Conservation (phyloP, 2,888 invertebrate genomes). For the Polylopha cassiicola region DNA sequence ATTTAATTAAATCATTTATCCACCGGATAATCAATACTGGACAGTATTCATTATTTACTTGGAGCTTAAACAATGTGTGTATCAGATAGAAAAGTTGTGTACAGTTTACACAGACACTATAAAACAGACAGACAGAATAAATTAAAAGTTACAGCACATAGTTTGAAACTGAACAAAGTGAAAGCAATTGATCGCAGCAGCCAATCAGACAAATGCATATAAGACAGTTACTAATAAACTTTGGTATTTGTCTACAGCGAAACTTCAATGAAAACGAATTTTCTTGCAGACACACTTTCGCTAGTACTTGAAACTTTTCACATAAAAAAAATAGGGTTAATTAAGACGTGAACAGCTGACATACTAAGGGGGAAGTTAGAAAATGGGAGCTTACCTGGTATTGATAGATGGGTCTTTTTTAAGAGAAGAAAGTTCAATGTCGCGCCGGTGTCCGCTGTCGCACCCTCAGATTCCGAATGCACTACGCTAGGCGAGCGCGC, state of each 20-base stretch:
- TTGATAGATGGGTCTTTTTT: not conserved
- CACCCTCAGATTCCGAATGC: slow-evolving; percentile 2
- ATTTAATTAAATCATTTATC: too few species aligned
- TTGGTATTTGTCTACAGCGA: not conserved
- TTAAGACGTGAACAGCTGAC: slow-evolving; percentile 19
- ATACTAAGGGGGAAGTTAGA: slow-evolving; percentile 2
- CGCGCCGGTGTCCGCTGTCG: slow-evolving; percentile 8
- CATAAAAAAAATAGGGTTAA: slow-evolving; percentile 11
- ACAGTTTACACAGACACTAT: too few species aligned
- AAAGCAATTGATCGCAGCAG: not conserved
- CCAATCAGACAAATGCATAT: slow-evolving; percentile 1
- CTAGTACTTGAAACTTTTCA: slow-evolving; percentile 11
- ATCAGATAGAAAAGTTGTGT: too few species aligned
- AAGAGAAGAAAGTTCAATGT: slow-evolving; percentile 10
- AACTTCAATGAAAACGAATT: slow-evolving; percentile 3
- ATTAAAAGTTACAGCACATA: too few species aligned
- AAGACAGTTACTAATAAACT: slow-evolving; percentile 1
- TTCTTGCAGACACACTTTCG: slow-evolving; percentile 5
- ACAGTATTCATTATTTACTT: too few species aligned
- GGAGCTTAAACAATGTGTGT: too few species aligned
- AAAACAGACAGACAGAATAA: too few species aligned
- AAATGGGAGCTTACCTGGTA: slow-evolving; percentile 11
- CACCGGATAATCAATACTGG: too few species aligned
- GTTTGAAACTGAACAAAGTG: slow-evolving; percentile 3
- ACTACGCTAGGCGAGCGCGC: slow-evolving; percentile 7